phyloP scores from a whole-genome alignment of 2,888 invertebrate species.

The Serripes groenlandicus region DNA sequence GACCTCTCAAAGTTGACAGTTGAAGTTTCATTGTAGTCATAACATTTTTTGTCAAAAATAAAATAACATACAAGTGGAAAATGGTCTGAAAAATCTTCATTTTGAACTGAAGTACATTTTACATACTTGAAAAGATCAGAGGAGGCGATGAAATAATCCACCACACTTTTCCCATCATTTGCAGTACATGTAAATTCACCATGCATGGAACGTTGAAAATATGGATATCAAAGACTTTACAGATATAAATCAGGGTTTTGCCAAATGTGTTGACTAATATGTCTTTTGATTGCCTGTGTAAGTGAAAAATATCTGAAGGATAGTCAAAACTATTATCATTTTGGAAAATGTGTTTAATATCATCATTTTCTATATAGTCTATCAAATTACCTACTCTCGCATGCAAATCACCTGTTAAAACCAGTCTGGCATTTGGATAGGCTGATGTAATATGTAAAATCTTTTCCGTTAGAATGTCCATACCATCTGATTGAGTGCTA shows the following conservation, averaged over 20 bases:
- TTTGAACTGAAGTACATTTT: background rate
- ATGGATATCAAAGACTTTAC: background rate
- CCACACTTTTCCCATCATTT: background rate
- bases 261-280: background rate
- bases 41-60: background rate
- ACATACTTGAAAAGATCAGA: background rate
- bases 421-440: too few relatives aligned
- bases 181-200: constrained; percentile 11
- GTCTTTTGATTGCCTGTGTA: background rate
- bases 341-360: background rate
- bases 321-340: background rate
- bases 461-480: too few relatives aligned
- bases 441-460: too few relatives aligned
- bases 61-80: background rate
- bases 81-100: background rate
- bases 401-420: background rate
- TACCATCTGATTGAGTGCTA: too few relatives aligned
- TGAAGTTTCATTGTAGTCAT: too few relatives aligned
- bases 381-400: background rate
- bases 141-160: background rate
- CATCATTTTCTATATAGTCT: background rate
- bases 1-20: too few relatives aligned
- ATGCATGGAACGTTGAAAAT: background rate
- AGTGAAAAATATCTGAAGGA: background rate
- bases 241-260: background rate